Conservation (phyloP, 1,140 invertebrate species). For the Whitmania pigra region DNA sequence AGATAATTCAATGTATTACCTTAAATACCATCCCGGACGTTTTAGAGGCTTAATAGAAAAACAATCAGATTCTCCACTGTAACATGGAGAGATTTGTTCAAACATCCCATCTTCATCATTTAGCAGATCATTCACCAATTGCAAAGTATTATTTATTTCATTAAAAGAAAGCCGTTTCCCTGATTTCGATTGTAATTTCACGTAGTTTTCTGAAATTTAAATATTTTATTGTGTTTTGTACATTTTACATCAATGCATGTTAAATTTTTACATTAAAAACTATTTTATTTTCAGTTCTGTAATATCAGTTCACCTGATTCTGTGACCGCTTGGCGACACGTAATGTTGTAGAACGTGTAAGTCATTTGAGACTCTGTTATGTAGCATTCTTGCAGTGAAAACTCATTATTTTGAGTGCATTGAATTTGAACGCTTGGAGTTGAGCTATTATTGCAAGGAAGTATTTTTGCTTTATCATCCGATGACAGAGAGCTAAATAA, state of each 20-base stretch:
- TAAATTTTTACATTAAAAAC: no score
- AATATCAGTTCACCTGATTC: neutral
- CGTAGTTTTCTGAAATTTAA: neutral
- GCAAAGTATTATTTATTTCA: neutral
- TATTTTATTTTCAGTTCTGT: no score
- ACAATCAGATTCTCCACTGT: neutral
- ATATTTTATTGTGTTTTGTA: neutral
- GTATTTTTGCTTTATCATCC: neutral
- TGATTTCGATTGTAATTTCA: neutral
- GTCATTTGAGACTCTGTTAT: neutral
- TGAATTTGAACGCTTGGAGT: neutral
- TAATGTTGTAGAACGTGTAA: neutral
- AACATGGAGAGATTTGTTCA: neutral
- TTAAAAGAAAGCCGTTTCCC: neutral
- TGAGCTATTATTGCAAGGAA: neutral
- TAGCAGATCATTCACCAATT: no score
- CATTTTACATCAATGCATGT: no score
- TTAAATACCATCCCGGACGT: neutral
- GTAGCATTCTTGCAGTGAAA: slow-evolving; percentile 7
- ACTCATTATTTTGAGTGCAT: slow-evolving; percentile 1
- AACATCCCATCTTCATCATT: slow-evolving; percentile 9
- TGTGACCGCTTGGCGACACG: neutral
- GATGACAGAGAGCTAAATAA: neutral
- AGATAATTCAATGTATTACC: neutral
- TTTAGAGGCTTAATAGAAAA: neutral